phyloP scores from a whole-genome alignment of 2,888 invertebrate genomes.

The Eupeodes latifasciatus region DNA sequence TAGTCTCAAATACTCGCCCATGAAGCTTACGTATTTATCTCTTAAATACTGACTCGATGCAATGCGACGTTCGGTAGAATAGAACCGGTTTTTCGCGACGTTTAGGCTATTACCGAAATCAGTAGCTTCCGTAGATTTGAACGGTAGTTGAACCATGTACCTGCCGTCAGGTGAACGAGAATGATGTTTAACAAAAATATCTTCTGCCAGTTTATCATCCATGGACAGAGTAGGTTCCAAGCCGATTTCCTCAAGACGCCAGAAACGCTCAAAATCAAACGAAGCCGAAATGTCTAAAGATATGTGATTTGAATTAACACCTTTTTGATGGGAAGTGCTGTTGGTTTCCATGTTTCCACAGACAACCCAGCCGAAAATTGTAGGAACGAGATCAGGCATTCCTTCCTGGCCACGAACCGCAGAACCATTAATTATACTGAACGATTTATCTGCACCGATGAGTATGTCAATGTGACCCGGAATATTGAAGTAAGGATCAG shows the following conservation, averaged over 20 bases:
- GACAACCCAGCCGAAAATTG: constrained; percentile 30
- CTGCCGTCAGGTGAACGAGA: constrained; percentile 37
- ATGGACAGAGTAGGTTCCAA: background rate
- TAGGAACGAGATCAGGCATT: constrained; percentile 22
- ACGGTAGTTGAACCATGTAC: constrained; percentile 3
- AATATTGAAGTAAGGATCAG: constrained; percentile 30
- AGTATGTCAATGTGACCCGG: constrained; percentile 10
- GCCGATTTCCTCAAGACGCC: constrained; percentile 45
- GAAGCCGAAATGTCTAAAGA: constrained; percentile 8
- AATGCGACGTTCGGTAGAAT: constrained; percentile 21
- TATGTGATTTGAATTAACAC: background rate
- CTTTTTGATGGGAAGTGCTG: background rate
- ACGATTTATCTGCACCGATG: constrained; percentile 28
- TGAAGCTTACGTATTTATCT: constrained; percentile 34
- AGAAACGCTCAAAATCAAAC: constrained; percentile 49
- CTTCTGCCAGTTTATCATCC: constrained; percentile 7
- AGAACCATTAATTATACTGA: constrained; percentile 28
- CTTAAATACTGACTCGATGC: background rate
- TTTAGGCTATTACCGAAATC: constrained; percentile 10
- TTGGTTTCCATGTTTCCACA: constrained; percentile 24
- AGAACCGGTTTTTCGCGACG: constrained; percentile 20
- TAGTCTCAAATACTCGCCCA: constrained; percentile 32
- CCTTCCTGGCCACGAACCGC: constrained; percentile 3
- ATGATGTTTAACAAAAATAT: constrained; percentile 22
- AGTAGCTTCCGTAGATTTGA: background rate